Evolutionary conservation across 2,113 vertebrate genomes (phyloP), one percentile per base, ranked within the genome.

Genomic region (Candoia aspera): DNA sequence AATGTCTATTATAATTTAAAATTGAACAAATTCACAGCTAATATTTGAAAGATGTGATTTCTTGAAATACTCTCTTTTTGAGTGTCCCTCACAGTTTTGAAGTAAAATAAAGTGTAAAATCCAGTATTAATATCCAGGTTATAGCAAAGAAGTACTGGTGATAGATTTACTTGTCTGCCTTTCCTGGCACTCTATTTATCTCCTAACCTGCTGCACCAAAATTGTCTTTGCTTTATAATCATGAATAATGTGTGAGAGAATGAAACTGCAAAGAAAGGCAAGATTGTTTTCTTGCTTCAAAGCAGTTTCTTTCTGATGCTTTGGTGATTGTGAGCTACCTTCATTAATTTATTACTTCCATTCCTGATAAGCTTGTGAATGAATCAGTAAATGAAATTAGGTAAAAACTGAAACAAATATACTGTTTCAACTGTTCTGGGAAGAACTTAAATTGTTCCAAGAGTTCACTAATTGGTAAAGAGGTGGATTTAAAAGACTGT

Each of bases 171-270:
- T 92, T 92, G 88, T 91, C 94, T 94, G 54, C 37, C 73, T 89
- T 95, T 87, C 90, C 21, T 29, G 87, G 85, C 57, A 87, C 58
- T 89, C 93, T 95, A 94, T 95, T 95, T 93, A 86, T 91, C 88
- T 93, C 92, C 88, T 93, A 59, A 91, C 57, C 79, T 64, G 46
- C 26, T 90, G 58, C 90, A 94, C 59, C 95, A 88, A 23, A 83
- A 37, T 23, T 89, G 93, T 96, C 59, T 91, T 93, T 55, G n/a
- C 93, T 91, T 94, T 93, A 79, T 55, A 49, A 11, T 37, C 93
- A 83, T 94, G 86, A 95, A 90, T 93, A 93, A 94, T 83, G 88
- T 17, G 90, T 79, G 92, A 91, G 95, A 94, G 24, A 92, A 94
- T 79, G 57, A n/a, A 84, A 84, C 86, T 95, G 46, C 79, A 90